phyloP scores from a whole-genome alignment of 2,797 vertebrate species.

The Malurus leucopterus region DNA sequence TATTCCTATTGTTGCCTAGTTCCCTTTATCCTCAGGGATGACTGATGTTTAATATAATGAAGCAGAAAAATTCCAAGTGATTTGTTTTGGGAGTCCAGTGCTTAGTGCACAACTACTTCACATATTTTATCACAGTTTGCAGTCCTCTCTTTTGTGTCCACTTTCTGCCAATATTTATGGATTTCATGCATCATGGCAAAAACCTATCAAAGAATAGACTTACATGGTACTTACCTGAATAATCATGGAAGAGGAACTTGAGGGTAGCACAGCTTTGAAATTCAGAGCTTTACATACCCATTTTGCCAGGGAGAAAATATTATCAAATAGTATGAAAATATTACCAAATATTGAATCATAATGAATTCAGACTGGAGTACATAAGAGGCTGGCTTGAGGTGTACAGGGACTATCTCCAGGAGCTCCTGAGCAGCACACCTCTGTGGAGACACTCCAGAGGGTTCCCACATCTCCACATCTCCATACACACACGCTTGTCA shows the following conservation, averaged over 20 bases:
- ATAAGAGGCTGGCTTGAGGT: background rate
- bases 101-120: background rate
- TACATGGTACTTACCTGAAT: background rate
- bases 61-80: background rate
- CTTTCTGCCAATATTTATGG: background rate
- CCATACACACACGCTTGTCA: rapidly evolving
- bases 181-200: background rate
- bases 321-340: no score
- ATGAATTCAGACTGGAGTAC: background rate
- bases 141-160: background rate
- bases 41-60: background rate
- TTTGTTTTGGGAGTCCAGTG: background rate
- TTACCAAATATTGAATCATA: background rate
- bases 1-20: background rate
- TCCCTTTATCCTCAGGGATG: background rate
- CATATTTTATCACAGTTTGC: background rate
- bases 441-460: background rate
- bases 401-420: background rate
- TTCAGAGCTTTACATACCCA: background rate
- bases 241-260: background rate
- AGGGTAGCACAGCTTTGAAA: background rate
- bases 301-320: background rate
- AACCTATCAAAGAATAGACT: background rate
- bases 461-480: background rate
- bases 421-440: background rate